Evolutionary conservation across 2,888 invertebrate species (phyloP).

Genomic region (Phyllotreta striolata): DNA sequence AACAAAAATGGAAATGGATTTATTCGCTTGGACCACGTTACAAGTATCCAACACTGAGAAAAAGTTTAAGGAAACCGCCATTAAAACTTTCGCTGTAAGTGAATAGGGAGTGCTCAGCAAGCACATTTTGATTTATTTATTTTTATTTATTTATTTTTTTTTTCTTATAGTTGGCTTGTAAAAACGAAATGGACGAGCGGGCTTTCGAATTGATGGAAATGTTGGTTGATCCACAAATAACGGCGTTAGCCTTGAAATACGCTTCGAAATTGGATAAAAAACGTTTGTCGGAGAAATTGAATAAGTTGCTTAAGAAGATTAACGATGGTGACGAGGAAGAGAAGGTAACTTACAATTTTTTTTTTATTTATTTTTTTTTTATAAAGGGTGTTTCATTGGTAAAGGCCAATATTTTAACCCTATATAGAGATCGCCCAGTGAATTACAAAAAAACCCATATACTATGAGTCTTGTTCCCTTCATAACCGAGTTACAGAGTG

Average conservation of each 20-base stretch:
- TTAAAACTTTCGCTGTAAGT: conserved; percentile 88
- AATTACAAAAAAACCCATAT: too few species aligned
- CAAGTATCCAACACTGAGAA: conserved; percentile 72
- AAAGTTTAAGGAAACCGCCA: conserved; percentile 77
- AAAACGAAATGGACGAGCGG: conserved; percentile 83
- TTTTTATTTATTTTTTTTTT: not conserved
- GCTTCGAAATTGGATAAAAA: conserved; percentile 79
- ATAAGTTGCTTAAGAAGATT: conserved; percentile 50
- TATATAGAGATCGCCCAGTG: too few species aligned
- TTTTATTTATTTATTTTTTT: too few species aligned
- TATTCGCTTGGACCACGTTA: conserved; percentile 72
- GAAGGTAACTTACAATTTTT: conserved; percentile 27
- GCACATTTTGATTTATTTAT: not conserved
- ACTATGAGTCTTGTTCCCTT: too few species aligned
- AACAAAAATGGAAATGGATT: conserved; percentile 78
- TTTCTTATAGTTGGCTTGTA: conserved; percentile 76
- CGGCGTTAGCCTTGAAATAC: conserved; percentile 89
- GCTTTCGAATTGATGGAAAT: conserved; percentile 88
- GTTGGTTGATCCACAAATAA: conserved; percentile 77
- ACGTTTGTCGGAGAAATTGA: conserved; percentile 81
- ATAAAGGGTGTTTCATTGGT: too few species aligned
- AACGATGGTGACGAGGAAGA: conserved; percentile 43
- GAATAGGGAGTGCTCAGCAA: conserved; percentile 16
- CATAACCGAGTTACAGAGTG: too few species aligned
- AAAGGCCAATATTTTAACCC: too few species aligned